phyloP scores from a whole-genome alignment of 64 coral and sea anemone species.

The Pocillopora verrucosa region DNA sequence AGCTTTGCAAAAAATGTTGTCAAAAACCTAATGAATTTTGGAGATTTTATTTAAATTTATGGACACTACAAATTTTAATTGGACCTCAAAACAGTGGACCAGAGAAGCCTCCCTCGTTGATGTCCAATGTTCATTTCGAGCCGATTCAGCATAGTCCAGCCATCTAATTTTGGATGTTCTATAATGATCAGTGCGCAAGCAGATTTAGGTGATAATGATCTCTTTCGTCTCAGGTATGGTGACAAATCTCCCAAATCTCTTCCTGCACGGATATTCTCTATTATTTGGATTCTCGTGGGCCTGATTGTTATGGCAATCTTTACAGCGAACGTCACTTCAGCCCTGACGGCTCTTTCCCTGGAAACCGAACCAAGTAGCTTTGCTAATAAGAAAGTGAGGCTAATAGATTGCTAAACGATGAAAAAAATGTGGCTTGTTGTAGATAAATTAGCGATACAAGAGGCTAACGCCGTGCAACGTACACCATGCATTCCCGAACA shows the following conservation, averaged over 20 bases:
- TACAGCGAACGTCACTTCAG: slow-evolving; percentile 45
- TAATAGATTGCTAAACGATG: background rate
- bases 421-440: background rate
- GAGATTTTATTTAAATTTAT: too few species aligned
- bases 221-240: slow-evolving; percentile 20
- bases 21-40: too few species aligned
- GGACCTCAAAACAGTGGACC: too few species aligned
- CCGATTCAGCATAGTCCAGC: too few species aligned
- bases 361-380: background rate
- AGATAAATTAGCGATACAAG: too few species aligned
- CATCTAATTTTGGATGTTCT: too few species aligned
- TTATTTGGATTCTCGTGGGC: slow-evolving; percentile 43
- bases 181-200: background rate
- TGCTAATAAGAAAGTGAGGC: background rate
- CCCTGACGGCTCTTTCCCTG: slow-evolving; percentile 16
- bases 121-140: too few species aligned
- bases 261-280: slow-evolving; percentile 23
- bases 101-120: too few species aligned
- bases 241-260: slow-evolving; percentile 41
- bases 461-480: too few species aligned
- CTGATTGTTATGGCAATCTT: slow-evolving; percentile 35
- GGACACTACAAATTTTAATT: background rate
- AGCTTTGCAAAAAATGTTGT: background rate
- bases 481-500: too few species aligned
- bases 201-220: background rate